Conservation (phyloP, 2,113 vertebrate species). For the Crocuta crocuta region DNA sequence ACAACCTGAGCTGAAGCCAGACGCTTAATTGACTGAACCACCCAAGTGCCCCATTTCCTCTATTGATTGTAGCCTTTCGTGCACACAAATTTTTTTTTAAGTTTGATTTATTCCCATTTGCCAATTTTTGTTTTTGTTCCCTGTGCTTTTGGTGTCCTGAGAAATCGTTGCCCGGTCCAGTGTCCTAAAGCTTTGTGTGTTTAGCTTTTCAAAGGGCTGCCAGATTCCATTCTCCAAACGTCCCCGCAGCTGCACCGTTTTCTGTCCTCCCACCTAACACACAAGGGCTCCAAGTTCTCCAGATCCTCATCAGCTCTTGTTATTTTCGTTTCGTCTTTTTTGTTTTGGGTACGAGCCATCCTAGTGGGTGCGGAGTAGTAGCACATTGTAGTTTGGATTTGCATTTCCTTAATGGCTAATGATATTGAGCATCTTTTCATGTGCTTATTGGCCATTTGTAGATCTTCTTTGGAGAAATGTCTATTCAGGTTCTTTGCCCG, state of each 20-base stretch:
- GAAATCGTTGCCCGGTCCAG: not conserved
- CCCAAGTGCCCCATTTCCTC: not conserved
- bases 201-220: not conserved
- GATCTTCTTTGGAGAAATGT: not conserved
- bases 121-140: not conserved
- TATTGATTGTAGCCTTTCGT: not conserved
- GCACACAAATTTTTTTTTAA: not conserved
- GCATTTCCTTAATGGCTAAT: not conserved
- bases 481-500: not conserved
- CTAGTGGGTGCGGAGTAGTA: not conserved
- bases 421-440: not conserved
- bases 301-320: not conserved
- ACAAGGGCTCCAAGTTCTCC: not conserved
- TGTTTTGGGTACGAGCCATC: not conserved
- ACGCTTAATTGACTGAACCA: too few relatives aligned
- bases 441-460: not conserved
- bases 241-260: too few relatives aligned
- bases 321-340: not conserved
- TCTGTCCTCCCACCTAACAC: not conserved
- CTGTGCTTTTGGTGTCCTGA: not conserved
- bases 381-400: not conserved
- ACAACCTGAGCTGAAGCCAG: too few relatives aligned
- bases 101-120: not conserved
- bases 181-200: not conserved
- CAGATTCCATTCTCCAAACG: not conserved